Evolutionary conservation across 2,113 vertebrate genomes (phyloP), one percentile per base, ranked within the genome.

Genomic region (Otis tarda): DNA sequence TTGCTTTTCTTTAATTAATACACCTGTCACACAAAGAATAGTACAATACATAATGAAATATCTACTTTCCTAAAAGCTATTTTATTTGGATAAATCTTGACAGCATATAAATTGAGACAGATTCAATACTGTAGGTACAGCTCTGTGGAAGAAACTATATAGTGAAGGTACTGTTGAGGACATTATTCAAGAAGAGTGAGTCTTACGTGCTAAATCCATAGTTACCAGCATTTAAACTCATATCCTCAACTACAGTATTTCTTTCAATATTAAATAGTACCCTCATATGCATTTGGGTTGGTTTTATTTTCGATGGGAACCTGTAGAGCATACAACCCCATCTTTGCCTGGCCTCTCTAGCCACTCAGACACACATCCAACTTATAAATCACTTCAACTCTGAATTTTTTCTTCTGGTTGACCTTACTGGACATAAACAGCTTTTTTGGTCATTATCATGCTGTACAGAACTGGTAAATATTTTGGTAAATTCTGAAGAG

Each of bases 211-310:
- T 45, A 81, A 50, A 77, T 6, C 45, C 27, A 61, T 2, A 57
- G 12, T 24, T 65, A 67, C 4, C 4, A 76, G 35, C 27, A 74
- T 35, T 60, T 83, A 49, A 80, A 74, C 37, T 81, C 35, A 39
- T 30, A 43, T 14, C 37, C 24, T 68, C 0, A 0, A 53, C 39
- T 56, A 33, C 3, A 57, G 27, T 4, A 52, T 22, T 59, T 14
- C n/a, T 31, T 92, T 33, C 49, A 83, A 8, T n/a, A 45, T 15
- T 60, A 47, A 85, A 28, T 4, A 60, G 30, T 17, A 76, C 14
- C 19, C 10, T 55, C 15, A 14, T 1, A 67, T 5, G 25, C 28
- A 75, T 64, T 80, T 80, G 25, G 13, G 37, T 71, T 84, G 20
- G 17, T 79, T 92, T 30, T 37, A 45, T 25, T 74, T 78, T 45